Evolutionary conservation across 2,113 vertebrate genomes (phyloP).

Genomic region (Chascanopsetta lugubris): DNA sequence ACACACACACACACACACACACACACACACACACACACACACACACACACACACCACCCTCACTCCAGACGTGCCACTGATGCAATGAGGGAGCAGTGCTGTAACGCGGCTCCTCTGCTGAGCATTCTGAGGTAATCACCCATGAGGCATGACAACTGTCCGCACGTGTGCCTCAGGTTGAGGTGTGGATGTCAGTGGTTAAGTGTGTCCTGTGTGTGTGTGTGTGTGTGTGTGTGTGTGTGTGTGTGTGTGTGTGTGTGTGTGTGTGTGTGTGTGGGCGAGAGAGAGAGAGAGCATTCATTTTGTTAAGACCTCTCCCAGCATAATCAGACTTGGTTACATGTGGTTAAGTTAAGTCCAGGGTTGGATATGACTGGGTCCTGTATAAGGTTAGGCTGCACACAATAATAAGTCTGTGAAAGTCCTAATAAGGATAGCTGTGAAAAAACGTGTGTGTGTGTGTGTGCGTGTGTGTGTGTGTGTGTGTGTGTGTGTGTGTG

Average conservation of each 20-base stretch:
- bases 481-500: background rate
- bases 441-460: background rate
- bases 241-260: conserved; percentile 30
- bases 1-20: conserved; percentile 11
- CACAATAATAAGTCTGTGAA: background rate
- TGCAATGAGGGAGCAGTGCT: conserved; percentile 35
- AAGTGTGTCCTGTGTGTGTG: conserved; percentile 34
- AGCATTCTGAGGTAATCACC: conserved; percentile 37
- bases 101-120: conserved; percentile 8
- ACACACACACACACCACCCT: conserved; percentile 27
- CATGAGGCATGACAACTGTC: conserved; percentile 35
- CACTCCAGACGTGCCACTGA: conserved; percentile 12
- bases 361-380: no score
- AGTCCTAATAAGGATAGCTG: background rate
- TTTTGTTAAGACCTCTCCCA: no score
- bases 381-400: background rate
- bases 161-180: background rate
- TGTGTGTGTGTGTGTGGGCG: conserved; percentile 8
- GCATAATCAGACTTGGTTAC: no score
- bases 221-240: conserved; percentile 12
- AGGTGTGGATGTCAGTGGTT: conserved; percentile 3
- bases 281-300: no score
- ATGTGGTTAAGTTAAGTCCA: no score
- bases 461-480: background rate
- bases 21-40: conserved; percentile 15